Evolutionary conservation across 2,888 invertebrate genomes (phyloP), one percentile per base, ranked within the genome.

Genomic region (Pyralis farinalis): DNA sequence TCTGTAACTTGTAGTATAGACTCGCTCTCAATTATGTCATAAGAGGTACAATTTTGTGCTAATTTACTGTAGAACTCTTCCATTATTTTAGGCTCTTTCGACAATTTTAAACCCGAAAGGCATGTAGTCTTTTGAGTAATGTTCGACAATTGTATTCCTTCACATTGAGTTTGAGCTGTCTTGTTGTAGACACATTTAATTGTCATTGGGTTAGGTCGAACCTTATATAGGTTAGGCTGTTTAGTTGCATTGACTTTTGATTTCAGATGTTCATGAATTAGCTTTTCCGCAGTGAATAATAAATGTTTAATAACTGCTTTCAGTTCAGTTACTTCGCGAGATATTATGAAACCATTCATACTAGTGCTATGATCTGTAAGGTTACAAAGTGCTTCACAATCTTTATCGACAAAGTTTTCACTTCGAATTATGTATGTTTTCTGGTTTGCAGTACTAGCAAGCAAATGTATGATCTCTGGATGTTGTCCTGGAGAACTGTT

Each of bases 11-110:
- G 73, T 0, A 87, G 51, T 39, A 87, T 51, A 1, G 77, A 70
- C 62, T 87, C 86, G 43, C 87, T 87, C 0, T 83, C 81, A 31
- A 87, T 83, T 8, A 81, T 55, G 10, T 70, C 66, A 47, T 80
- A 85, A 11, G 87, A 86, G 10, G 71, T 69, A 46, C 76, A 78
- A 52, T 65, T 78, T 43, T 67, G 72, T 34, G 59, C 63, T 0
- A 76, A 49, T 42, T 55, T 62, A 29, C 53, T 58, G 27, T 62
- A 63, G 30, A 59, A 53, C 6, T 72, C 69, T 20, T 65, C 56
- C 30, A 54, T 60, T 30, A 47, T 71, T 34, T 65, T 75, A 1
- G 67, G 59, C 37, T 60, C 61, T 43, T 73, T 74, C 9, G 63
- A 62, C 33, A 73, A 25, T 53, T 75, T 76, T 1, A 75, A 47